Evolutionary conservation across 2,888 invertebrate genomes (phyloP).

Genomic region (Eudemis profundana): DNA sequence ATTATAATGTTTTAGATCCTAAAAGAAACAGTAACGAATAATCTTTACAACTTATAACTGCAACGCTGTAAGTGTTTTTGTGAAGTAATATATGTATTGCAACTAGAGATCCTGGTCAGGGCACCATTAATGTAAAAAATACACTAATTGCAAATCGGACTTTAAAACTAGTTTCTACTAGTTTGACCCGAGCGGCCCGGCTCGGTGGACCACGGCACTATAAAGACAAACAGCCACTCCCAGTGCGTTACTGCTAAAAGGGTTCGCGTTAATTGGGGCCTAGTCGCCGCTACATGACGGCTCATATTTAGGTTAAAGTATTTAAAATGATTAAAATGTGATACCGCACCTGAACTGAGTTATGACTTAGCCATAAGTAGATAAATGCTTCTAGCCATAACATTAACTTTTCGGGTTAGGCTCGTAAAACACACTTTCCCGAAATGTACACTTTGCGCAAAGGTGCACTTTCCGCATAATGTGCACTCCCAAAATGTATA

Average conservation of each 20-base stretch:
- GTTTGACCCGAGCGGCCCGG: slow-evolving; percentile 9
- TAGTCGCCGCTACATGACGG: slow-evolving; percentile 55
- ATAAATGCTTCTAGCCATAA: too few species aligned
- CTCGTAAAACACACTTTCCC: too few species aligned
- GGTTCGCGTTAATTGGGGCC: slow-evolving; percentile 76
- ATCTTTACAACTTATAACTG: too few species aligned
- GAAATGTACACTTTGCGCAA: too few species aligned
- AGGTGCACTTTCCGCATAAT: too few species aligned
- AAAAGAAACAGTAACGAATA: too few species aligned
- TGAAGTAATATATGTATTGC: background rate
- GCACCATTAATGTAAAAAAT: slow-evolving; percentile 3
- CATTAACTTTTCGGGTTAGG: too few species aligned
- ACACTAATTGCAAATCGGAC: slow-evolving; percentile 25
- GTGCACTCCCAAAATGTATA: too few species aligned
- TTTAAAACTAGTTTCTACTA: slow-evolving; percentile 24
- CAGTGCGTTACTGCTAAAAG: slow-evolving; percentile 68
- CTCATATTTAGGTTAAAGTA: slow-evolving; percentile 49
- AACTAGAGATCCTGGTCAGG: slow-evolving; percentile 12
- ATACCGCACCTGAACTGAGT: slow-evolving; percentile 24
- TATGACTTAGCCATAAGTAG: background rate
- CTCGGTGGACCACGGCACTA: slow-evolving; percentile 50
- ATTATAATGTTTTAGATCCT: too few species aligned
- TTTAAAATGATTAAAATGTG: slow-evolving; percentile 53
- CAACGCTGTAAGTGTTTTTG: too few species aligned
- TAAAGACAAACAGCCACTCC: slow-evolving; percentile 74